Base-by-base conservation (phyloP, 35 echinoderm and acorn worm genomes). In the Ophioderma brevispina region DNA sequence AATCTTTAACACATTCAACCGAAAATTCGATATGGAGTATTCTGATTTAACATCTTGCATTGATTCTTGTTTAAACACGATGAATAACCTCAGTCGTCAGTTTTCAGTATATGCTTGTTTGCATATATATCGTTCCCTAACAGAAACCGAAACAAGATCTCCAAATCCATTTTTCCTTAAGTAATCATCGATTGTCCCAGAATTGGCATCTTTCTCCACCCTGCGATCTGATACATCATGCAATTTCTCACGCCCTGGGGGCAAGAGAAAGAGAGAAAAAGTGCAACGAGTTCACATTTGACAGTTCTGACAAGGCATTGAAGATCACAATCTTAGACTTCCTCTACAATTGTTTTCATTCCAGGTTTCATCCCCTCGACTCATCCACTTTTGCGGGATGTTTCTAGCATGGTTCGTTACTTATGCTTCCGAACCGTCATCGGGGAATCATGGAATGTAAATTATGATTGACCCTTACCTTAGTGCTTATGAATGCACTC, bases 401-500 rank as follows among this genome's bases (percentile, higher is more conserved):
- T 70, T 70, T 70, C 59, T 70, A 70, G 3, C 59, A 70, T 70
- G 59, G 59, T 70, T 70, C 59, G 59, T 70, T 70, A 70, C 59
- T 70, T 25, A 30, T 30, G 28, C 59, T 70, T 70, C 59, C 59
- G 15, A 30, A 25, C 23, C 59, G 59, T 70, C 59, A 70, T 1
- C 28, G n/a, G 59, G 59, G 59, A 70, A 6, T 70, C 15, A 18
- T 70, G 41, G 41, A 46, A 46, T 46, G 41, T 46, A 70, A 18
- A 70, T 25, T 70, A 70, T 15, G 28, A 70, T 25, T 70, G 59
- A 70, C 59, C 59, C n/a, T 4, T 70, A 25, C 6, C 28, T 70
- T 70, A 25, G 10, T 15, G 10, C n/a, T 4, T 30, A 18, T 70
- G 4, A 70, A 13, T 25, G 59, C n/a, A 70, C 59, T 70, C 10